A percentile compares a stretch with the other conserved stretches of the same genome.
phyloP scores from a whole-genome alignment of 2,113 vertebrate genomes.

The Catharus minimus region DNA sequence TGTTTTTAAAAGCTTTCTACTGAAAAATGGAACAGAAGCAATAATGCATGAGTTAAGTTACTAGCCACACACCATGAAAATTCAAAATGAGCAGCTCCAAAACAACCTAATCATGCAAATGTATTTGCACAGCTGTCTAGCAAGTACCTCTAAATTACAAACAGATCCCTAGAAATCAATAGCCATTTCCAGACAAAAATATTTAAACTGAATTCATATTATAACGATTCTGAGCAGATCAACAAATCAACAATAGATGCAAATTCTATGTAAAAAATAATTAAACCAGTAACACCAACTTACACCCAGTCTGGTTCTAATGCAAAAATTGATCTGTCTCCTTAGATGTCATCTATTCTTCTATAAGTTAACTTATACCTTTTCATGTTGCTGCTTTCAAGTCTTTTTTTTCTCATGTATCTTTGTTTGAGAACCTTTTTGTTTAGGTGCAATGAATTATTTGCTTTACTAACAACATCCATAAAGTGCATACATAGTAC shows the following conservation, averaged over 20 bases:
- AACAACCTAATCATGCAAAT: background rate
- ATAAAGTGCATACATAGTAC: background rate
- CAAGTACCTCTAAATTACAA: background rate
- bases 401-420: background rate
- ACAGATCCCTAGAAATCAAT: slow-evolving; percentile 9
- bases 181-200: slow-evolving; percentile 3
- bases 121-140: background rate
- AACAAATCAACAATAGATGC: background rate
- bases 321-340: background rate
- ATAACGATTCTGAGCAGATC: background rate
- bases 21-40: background rate
- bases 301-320: background rate
- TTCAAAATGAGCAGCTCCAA: background rate
- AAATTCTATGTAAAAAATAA: background rate
- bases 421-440: background rate
- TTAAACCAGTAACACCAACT: background rate
- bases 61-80: background rate
- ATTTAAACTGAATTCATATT: background rate
- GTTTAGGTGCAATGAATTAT: background rate
- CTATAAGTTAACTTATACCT: background rate
- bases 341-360: background rate
- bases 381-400: background rate
- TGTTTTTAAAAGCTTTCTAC: background rate
- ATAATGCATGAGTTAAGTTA: background rate
- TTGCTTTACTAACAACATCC: background rate